Conservation (phyloP, 2,113 vertebrate genomes). For the Oryzias melastigma region DNA sequence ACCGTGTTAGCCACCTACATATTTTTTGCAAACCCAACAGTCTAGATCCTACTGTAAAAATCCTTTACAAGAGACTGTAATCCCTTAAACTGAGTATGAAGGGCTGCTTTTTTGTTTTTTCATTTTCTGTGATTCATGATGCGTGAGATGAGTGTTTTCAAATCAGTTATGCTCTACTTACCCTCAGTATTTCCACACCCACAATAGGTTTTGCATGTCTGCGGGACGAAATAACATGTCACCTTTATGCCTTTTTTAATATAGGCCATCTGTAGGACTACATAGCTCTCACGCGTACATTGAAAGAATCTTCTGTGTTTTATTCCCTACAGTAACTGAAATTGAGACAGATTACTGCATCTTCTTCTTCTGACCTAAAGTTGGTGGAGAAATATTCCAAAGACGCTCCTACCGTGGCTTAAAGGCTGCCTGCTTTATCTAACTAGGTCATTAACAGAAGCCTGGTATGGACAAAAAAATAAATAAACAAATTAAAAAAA, state of each 20-base stretch:
- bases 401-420: background rate
- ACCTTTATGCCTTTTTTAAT: constrained; percentile 14
- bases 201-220: constrained; percentile 5
- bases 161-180: constrained; percentile 43
- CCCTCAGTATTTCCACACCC: constrained; percentile 21
- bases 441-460: background rate
- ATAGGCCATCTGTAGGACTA: constrained; percentile 5
- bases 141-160: constrained; percentile 33
- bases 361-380: too few species aligned
- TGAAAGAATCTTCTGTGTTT: background rate
- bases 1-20: background rate
- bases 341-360: too few species aligned
- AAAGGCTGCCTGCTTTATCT: background rate
- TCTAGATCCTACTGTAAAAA: constrained; percentile 4
- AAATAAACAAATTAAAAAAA: too few species aligned
- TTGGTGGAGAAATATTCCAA: too few species aligned
- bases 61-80: constrained; percentile 12
- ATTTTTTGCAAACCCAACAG: background rate
- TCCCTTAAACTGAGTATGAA: constrained; percentile 18
- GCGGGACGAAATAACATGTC: constrained; percentile 17
- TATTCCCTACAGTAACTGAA: background rate
- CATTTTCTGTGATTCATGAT: constrained; percentile 24
- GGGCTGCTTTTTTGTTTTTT: constrained; percentile 15
- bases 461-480: too few species aligned
- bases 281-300: background rate